These are phyloP conservation scores for Cryptosula pallasiana DNA, from an alignment of 2,888 invertebrate genomes.

Conservation along the genomic window DNA sequence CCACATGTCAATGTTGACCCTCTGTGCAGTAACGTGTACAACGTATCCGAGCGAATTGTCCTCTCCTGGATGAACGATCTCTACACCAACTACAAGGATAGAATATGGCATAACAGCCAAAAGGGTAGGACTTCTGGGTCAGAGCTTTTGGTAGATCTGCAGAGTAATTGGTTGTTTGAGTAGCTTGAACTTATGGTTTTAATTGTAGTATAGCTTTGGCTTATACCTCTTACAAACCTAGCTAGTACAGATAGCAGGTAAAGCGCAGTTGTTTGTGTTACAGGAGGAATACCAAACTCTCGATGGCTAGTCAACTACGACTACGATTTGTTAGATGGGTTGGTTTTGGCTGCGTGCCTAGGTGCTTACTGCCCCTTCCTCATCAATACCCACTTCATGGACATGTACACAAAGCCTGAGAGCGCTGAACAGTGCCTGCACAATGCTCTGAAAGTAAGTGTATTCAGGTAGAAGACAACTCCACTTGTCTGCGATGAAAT, in stretches of 20 bases:
- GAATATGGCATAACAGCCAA: constrained; percentile 43
- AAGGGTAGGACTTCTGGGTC: constrained; percentile 43
- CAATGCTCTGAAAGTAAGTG: constrained; percentile 27
- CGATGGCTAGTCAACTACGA: constrained; percentile 55
- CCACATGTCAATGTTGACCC: constrained; percentile 50
- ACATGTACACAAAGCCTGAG: constrained; percentile 50
- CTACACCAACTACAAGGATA: constrained; percentile 47
- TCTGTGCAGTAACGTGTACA: constrained; percentile 50
- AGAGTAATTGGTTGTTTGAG: too few relatives aligned
- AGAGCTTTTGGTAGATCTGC: too few relatives aligned
- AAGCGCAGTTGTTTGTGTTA: constrained; percentile 23
- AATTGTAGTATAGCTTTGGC: too few relatives aligned
- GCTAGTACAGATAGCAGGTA: too few relatives aligned
- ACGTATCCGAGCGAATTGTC: constrained; percentile 48
- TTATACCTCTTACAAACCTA: too few relatives aligned
- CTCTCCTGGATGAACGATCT: constrained; percentile 52
- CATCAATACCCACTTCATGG: constrained; percentile 45
- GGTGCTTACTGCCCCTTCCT: constrained; percentile 53
- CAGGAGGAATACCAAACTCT: constrained; percentile 47
- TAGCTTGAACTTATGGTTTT: too few relatives aligned
- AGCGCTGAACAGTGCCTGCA: constrained; percentile 49
- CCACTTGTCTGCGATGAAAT: too few relatives aligned
- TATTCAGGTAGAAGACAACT: not conserved
- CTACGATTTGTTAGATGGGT: constrained; percentile 52
- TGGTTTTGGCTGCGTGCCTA: constrained; percentile 49